Evolutionary conservation across 2,113 vertebrate species (phyloP).

Genomic region (Atractosteus spatula): DNA sequence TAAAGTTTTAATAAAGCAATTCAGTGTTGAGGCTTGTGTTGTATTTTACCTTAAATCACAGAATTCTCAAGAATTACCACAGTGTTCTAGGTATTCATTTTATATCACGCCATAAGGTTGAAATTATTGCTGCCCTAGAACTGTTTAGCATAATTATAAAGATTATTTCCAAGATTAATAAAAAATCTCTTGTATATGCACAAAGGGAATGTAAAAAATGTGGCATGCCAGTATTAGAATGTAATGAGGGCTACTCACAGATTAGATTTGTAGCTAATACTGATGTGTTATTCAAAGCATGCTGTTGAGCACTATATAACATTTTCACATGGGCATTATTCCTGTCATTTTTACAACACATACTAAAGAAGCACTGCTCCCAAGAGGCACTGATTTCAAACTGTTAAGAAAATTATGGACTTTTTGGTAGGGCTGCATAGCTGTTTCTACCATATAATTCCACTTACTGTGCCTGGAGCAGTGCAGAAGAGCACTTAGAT

Average conservation of each 20-base stretch:
- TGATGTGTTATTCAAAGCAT: conserved; percentile 28
- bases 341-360: conserved; percentile 36
- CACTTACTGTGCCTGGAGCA: no score
- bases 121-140: no score
- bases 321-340: conserved; percentile 37
- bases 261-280: conserved; percentile 42
- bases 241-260: conserved; percentile 49
- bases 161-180: conserved; percentile 49
- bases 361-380: conserved; percentile 40
- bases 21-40: no score
- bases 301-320: conserved; percentile 26
- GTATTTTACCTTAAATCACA: no score
- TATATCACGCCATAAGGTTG: no score
- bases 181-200: conserved; percentile 31
- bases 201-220: conserved; percentile 49
- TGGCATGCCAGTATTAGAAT: conserved; percentile 46
- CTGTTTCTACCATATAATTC: not conserved
- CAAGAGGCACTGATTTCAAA: conserved; percentile 38
- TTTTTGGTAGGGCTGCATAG: not conserved
- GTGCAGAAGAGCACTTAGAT: no score
- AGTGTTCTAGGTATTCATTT: no score
- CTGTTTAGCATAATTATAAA: no score
- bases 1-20: no score
- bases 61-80: no score
- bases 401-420: conserved; percentile 23